Evolutionary conservation across 2,113 vertebrate species (phyloP).

Genomic region (Limanda limanda): DNA sequence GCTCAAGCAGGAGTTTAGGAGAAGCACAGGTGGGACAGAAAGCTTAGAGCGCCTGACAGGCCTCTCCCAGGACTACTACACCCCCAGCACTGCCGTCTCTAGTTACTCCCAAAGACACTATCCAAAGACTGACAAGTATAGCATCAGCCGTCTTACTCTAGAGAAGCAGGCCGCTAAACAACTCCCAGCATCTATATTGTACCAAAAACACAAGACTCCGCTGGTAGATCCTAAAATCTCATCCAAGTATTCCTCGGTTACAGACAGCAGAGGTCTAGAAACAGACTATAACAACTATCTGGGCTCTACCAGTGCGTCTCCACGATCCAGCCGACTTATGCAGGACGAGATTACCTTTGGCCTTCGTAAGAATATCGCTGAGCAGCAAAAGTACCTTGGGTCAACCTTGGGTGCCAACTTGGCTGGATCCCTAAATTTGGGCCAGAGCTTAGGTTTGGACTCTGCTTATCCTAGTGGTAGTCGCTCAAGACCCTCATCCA

Average conservation of each 20-base stretch:
- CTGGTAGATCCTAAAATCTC: conserved; percentile 91
- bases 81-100: conserved; percentile 82
- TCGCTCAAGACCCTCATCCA: conserved; percentile 94
- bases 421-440: conserved; percentile 87
- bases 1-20: conserved; percentile 97
- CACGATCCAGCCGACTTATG: conserved; percentile 90
- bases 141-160: conserved; percentile 95
- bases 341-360: conserved; percentile 98
- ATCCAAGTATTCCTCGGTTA: conserved; percentile 94
- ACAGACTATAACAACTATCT: conserved; percentile 93
- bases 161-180: conserved; percentile 99
- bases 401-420: conserved; percentile 88
- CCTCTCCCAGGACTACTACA: conserved; percentile 93
- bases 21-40: conserved; percentile 92
- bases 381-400: conserved; percentile 96
- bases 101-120: conserved; percentile 90
- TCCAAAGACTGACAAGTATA: conserved; percentile 97
- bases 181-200: conserved; percentile 93
- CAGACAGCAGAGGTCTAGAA: conserved; percentile 92
- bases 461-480: conserved; percentile 91
- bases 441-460: conserved; percentile 86
- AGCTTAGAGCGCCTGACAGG: conserved; percentile 85
- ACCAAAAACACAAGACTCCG: conserved; percentile 96
- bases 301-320: conserved; percentile 87
- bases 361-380: conserved; percentile 96